Conservation (phyloP, 1,140 invertebrate species). For the Calephelis nemesis region DNA sequence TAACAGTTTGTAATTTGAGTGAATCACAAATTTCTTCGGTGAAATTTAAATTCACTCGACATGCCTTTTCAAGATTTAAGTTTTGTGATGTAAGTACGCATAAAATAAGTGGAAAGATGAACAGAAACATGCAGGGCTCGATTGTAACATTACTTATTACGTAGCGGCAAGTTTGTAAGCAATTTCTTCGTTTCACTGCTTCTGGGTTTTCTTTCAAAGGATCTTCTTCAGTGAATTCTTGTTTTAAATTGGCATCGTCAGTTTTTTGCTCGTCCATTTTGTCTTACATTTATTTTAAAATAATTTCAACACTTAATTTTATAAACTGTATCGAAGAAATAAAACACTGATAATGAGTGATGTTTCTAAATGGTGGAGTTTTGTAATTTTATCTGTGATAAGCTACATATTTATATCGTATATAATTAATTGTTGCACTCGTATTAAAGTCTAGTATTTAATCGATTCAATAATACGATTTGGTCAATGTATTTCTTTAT, state of each 20-base stretch:
- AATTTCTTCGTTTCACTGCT: neutral
- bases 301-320: neutral
- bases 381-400: slow-evolving; percentile 2
- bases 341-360: neutral
- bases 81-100: slow-evolving; percentile 63
- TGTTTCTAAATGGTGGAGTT: neutral
- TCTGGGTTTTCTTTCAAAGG: slow-evolving; percentile 3
- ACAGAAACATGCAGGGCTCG: slow-evolving; percentile 61
- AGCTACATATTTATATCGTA: neutral
- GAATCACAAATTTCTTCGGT: slow-evolving; percentile 54
- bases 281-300: neutral
- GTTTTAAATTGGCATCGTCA: neutral
- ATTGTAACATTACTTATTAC: slow-evolving; percentile 56
- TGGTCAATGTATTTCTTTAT: neutral
- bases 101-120: slow-evolving; percentile 63
- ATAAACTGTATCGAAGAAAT: neutral
- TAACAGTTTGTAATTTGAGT: slow-evolving; percentile 48
- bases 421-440: neutral
- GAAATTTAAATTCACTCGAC: slow-evolving; percentile 59
- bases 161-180: neutral
- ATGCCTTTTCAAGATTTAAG: slow-evolving; percentile 70
- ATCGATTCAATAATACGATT: neutral
- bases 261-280: neutral
- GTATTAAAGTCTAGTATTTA: neutral
- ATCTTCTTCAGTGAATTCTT: slow-evolving; percentile 9